Evolutionary conservation across 2,888 invertebrate genomes (phyloP).

Genomic region (Mylabris sibirica): DNA sequence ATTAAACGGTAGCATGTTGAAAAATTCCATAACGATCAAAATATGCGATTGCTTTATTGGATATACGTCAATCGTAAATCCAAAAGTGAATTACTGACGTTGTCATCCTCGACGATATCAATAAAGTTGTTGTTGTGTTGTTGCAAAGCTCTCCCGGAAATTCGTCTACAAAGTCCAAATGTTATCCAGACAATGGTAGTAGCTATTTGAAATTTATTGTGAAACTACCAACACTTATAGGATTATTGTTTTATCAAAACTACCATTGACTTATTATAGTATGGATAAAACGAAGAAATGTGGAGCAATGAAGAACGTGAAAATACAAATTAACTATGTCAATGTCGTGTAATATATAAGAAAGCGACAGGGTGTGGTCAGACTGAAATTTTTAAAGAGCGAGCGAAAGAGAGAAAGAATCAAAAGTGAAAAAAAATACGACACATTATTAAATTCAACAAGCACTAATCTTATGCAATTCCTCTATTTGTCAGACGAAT

Average conservation of each 20-base stretch:
- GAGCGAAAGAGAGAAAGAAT: background rate
- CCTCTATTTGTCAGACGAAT: slow-evolving; percentile 19
- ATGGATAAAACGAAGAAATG: background rate
- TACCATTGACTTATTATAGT: background rate
- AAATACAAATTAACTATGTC: slow-evolving; percentile 33
- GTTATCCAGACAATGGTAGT: background rate
- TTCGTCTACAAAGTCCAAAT: slow-evolving; percentile 6
- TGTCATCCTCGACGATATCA: slow-evolving; percentile 14
- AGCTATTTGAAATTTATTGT: background rate
- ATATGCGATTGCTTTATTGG: slow-evolving; percentile 27
- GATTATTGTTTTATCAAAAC: background rate
- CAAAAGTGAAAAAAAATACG: slow-evolving; percentile 11
- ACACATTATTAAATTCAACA: slow-evolving; percentile 25
- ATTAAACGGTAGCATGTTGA: background rate
- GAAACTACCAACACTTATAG: background rate
- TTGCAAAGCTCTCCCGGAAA: background rate
- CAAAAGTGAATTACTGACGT: slow-evolving; percentile 24
- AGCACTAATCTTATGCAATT: slow-evolving; percentile 27
- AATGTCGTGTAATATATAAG: slow-evolving; percentile 38
- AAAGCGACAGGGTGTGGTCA: slow-evolving; percentile 38
- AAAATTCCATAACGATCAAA: slow-evolving; percentile 13
- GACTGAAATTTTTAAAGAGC: slow-evolving; percentile 18
- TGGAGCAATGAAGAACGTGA: slow-evolving; percentile 20
- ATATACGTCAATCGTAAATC: slow-evolving; percentile 28
- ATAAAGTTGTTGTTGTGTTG: background rate